Evolutionary conservation across 2,888 invertebrate genomes (phyloP).

Genomic region (Oscheius onirici): DNA sequence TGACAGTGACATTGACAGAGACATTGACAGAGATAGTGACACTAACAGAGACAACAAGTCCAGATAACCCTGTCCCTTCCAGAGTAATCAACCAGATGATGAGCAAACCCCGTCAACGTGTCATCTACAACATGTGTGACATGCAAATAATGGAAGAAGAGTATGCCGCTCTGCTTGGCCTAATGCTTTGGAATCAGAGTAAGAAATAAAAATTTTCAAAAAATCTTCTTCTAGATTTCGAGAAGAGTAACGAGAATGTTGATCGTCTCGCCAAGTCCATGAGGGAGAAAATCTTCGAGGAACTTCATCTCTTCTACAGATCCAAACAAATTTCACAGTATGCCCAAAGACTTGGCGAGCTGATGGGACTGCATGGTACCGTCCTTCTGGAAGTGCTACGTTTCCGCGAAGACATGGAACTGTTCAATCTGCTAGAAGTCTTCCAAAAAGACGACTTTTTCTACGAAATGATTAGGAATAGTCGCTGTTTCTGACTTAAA

Average conservation of each 20-base stretch:
- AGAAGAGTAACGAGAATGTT: constrained; percentile 10
- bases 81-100: constrained; percentile 1
- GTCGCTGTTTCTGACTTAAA: constrained; percentile 19
- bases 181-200: constrained; percentile 28
- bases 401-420: constrained; percentile 26
- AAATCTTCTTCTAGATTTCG: constrained; percentile 10
- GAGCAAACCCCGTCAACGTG: constrained; percentile 11
- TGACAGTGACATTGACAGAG: no score
- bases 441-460: constrained; percentile 26
- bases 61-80: no score
- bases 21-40: no score
- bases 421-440: constrained; percentile 11
- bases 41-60: no score
- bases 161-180: constrained; percentile 9
- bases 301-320: constrained; percentile 11
- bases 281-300: constrained; percentile 13
- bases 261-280: constrained; percentile 5
- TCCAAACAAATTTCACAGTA: constrained; percentile 10
- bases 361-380: constrained; percentile 26
- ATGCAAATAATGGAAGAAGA: constrained; percentile 24
- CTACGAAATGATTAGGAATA: constrained; percentile 15
- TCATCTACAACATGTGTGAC: constrained; percentile 10
- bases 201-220: background rate
- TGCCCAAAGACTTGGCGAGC: constrained; percentile 17
- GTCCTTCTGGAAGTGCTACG: constrained; percentile 15